phyloP scores from a whole-genome alignment of 2,113 vertebrate species.

The Heliornis fulica region DNA sequence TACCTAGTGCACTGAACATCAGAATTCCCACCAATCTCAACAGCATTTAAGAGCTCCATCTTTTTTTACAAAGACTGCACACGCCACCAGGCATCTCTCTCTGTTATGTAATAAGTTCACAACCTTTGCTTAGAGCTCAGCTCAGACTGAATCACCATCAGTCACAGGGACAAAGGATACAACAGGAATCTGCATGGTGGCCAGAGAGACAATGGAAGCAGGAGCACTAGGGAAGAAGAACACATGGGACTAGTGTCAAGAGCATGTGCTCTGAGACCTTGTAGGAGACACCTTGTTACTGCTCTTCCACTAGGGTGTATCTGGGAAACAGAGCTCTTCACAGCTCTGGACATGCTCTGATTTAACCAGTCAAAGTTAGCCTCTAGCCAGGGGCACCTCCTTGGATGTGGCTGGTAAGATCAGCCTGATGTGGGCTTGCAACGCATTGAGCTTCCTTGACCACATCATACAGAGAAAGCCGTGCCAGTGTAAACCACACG shows the following conservation, averaged over 20 bases:
- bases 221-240: neutral
- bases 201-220: neutral
- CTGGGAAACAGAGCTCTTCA: neutral
- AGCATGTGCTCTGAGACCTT: neutral
- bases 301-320: neutral
- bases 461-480: neutral
- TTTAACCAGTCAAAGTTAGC: neutral
- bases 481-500: neutral
- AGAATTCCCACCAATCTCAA: neutral
- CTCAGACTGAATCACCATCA: neutral
- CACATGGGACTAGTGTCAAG: neutral
- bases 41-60: neutral
- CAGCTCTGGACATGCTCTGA: neutral
- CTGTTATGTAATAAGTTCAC: neutral
- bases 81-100: neutral
- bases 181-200: rapidly evolving
- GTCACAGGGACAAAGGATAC: neutral
- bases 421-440: neutral
- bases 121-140: neutral
- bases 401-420: neutral
- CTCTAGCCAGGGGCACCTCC: neutral
- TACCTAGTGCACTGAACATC: neutral
- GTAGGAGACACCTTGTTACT: neutral
- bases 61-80: neutral
- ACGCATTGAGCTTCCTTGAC: neutral